These are phyloP conservation scores for Hecatera dysodea DNA, from an alignment of 2,888 invertebrate species.

Conservation along the genomic window DNA sequence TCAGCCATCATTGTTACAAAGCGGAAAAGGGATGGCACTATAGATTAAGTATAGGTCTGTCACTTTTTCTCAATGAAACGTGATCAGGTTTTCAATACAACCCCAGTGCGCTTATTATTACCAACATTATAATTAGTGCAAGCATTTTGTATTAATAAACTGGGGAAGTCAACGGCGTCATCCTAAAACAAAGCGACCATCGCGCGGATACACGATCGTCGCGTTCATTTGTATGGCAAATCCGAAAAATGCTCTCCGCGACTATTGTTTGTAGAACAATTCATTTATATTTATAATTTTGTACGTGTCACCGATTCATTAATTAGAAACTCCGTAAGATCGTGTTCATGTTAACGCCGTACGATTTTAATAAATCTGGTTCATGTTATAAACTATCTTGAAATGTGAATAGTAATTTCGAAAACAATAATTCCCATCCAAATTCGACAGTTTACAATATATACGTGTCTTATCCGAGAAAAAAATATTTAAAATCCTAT, in stretches of 20 bases:
- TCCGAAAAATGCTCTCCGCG: background rate
- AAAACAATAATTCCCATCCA: too few relatives aligned
- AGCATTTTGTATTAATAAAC: constrained; percentile 2
- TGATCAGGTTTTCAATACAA: background rate
- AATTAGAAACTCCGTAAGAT: too few relatives aligned
- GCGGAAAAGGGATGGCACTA: background rate
- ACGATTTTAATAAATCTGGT: too few relatives aligned
- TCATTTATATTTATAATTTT: too few relatives aligned
- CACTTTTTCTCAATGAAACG: background rate
- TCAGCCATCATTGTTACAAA: background rate
- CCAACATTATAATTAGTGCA: background rate
- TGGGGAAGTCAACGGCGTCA: background rate
- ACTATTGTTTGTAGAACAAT: too few relatives aligned
- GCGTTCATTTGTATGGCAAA: background rate
- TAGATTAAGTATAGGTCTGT: background rate
- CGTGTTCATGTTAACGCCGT: too few relatives aligned
- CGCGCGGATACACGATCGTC: background rate
- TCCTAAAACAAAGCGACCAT: background rate
- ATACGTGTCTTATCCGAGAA: too few relatives aligned
- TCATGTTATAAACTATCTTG: too few relatives aligned
- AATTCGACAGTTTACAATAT: too few relatives aligned
- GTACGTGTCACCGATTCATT: background rate
- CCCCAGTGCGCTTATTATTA: background rate
- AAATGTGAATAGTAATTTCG: too few relatives aligned
- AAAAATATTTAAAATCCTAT: too few relatives aligned